A percentile compares a stretch with the other conserved stretches of the same genome.
Conservation (phyloP, 2,797 vertebrate genomes). For the Micromesistius poutassou region DNA sequence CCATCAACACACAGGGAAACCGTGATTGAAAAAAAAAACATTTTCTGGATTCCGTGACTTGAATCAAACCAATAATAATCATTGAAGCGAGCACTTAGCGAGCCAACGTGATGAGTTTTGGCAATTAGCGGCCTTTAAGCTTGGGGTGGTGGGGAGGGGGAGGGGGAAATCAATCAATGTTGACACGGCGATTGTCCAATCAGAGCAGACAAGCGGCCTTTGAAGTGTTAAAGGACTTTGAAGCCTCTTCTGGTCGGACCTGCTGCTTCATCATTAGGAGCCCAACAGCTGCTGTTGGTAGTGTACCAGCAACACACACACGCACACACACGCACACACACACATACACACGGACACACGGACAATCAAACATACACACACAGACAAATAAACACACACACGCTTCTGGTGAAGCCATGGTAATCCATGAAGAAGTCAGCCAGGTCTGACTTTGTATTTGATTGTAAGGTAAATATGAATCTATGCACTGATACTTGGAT, state of each 20-base stretch:
- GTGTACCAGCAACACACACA: background rate
- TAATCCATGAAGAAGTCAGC: background rate
- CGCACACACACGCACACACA: background rate
- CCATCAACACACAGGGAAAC: background rate
- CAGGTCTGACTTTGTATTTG: background rate
- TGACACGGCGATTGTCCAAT: background rate
- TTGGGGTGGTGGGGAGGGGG: background rate
- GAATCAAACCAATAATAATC: background rate
- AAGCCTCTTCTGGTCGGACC: background rate
- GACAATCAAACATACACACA: too few species aligned
- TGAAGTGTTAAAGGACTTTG: constrained; percentile 4
- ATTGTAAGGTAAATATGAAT: background rate
- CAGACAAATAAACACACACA: background rate
- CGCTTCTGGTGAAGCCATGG: background rate
- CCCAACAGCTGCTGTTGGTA: background rate
- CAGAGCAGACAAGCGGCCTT: background rate
- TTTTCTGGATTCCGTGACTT: background rate
- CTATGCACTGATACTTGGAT: background rate
- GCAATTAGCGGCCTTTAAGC: background rate
- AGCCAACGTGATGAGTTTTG: background rate
- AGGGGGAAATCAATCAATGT: background rate
- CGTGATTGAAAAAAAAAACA: background rate
- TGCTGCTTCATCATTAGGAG: background rate
- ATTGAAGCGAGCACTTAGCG: background rate
- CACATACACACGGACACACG: background rate